Evolutionary conservation across 2,113 vertebrate species (phyloP), one percentile per base, ranked within the genome.

Genomic region (Dinomys branickii): DNA sequence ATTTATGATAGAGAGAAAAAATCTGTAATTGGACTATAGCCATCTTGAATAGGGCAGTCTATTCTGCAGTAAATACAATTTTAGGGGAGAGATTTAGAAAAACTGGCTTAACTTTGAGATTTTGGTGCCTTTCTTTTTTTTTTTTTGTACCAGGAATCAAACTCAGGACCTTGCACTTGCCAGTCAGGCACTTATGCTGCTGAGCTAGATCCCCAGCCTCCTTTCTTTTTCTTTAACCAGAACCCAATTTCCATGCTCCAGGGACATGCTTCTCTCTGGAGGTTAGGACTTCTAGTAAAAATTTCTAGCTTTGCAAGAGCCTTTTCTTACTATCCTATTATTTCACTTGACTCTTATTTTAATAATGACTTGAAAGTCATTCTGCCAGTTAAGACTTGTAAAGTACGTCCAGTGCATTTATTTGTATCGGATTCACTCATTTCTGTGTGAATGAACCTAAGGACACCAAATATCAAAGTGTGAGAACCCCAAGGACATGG

Each of bases 381-480:
- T 81, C 77, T 50, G 59, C 13, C 33, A 5, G 8, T 56, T 54
- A 71, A 71, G 35, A 16, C 26, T 14, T 71, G 22, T 69, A 56
- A 71, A 54, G 35, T 56, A 56, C 30, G n/a, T 82, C 58, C 7
- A 69, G 67, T 69, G 20, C 13, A 54, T 61, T 59, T 52, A 73
- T 88, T 41, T 71, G 50, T 59, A 47, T 94, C 7, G 24, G 38
- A 88, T 94, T 88, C 35, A 71, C 69, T 94, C 81, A 81, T 94
- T 82, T 83, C 77, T 50, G 50, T 38, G 38, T 69, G 22, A 5
- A 93, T 1, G 44, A 87, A 80, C 19, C 14, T 50, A 85, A 92
- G 80, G 81, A 85, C 1, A 47, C 9, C 24, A 61, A 89, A 54
- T 89, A 73, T 35, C 89, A 82, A 61, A 33, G 14, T 75, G 56